Evolutionary conservation across 2,113 vertebrate species (phyloP).

Genomic region (Geococcyx californianus): DNA sequence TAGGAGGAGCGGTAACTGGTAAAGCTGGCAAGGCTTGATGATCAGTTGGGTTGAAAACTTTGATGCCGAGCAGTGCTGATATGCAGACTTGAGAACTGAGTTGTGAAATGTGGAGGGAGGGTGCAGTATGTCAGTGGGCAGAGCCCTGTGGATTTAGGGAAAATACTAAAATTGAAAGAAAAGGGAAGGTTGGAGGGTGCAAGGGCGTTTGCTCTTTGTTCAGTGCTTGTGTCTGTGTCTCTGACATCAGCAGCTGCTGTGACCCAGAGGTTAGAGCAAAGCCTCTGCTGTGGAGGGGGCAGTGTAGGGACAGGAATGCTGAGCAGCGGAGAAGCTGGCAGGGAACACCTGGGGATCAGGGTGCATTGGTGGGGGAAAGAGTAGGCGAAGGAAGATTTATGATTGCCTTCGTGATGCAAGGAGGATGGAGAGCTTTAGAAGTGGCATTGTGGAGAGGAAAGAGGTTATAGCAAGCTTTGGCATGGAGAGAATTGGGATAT

Average conservation of each 20-base stretch:
- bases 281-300: not conserved
- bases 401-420: not conserved
- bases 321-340: not conserved
- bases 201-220: not conserved
- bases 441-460: not conserved
- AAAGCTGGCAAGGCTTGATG: not conserved
- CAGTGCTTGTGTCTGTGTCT: not conserved
- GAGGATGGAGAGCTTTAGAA: not conserved
- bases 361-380: not conserved
- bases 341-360: not conserved
- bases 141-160: not conserved
- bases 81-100: not conserved
- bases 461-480: not conserved
- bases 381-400: not conserved
- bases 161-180: not conserved
- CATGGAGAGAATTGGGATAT: not conserved
- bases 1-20: not conserved
- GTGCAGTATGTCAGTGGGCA: accelerated
- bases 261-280: not conserved
- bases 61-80: not conserved
- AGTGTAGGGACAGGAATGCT: not conserved
- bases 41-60: not conserved
- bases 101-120: not conserved
- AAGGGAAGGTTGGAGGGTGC: not conserved
- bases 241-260: not conserved